Evolutionary conservation across 2,113 vertebrate species (phyloP).

Genomic region (Craseonycteris thonglongyai): DNA sequence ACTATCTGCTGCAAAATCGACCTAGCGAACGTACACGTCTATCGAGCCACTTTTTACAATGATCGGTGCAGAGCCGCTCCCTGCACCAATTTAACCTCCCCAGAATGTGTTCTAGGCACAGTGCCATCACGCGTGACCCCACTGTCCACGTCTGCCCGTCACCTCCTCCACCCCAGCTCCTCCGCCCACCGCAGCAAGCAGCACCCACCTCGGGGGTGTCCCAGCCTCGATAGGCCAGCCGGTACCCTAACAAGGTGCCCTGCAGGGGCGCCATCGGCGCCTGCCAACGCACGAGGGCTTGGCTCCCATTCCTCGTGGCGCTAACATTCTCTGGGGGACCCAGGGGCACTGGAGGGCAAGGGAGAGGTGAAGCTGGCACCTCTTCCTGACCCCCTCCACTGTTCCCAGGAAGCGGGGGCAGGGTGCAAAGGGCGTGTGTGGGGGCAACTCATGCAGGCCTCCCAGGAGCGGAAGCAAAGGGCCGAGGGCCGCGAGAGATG

Average conservation of each 20-base stretch:
- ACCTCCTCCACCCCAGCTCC: background rate
- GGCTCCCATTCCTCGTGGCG: constrained; percentile 81
- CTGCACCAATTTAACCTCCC: background rate
- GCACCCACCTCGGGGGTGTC: constrained; percentile 73
- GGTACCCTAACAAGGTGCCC: constrained; percentile 86
- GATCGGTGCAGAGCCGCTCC: background rate
- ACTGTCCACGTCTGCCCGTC: background rate
- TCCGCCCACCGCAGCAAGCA: background rate
- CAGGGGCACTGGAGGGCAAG: constrained; percentile 82
- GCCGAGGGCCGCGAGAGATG: background rate
- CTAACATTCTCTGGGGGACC: constrained; percentile 83
- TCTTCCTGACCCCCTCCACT: constrained; percentile 20
- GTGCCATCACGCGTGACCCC: accelerated
- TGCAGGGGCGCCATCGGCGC: constrained; percentile 80
- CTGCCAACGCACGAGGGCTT: constrained; percentile 83
- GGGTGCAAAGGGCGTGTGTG: background rate
- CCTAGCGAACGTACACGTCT: background rate
- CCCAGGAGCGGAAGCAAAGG: background rate
- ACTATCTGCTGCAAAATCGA: background rate
- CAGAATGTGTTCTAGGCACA: accelerated
- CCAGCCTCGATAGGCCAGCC: constrained; percentile 81
- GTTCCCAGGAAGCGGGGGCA: constrained; percentile 19
- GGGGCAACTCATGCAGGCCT: background rate
- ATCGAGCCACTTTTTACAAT: background rate
- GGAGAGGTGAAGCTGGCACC: constrained; percentile 54